phyloP scores from a whole-genome alignment of 2,797 vertebrate species.

The Phoxinus dragarum region DNA sequence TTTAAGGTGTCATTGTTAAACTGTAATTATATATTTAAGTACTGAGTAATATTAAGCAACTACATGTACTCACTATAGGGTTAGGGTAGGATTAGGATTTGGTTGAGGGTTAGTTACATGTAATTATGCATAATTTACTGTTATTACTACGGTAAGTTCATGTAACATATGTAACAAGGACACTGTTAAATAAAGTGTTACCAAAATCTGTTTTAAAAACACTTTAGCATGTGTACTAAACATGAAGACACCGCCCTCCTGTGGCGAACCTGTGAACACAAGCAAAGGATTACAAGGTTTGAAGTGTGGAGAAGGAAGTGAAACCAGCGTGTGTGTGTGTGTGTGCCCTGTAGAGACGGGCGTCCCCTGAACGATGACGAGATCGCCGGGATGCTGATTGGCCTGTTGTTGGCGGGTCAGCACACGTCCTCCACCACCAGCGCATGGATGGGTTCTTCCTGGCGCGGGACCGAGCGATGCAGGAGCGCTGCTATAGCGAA shows the following conservation, averaged over 20 bases:
- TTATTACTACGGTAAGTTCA: too few relatives aligned
- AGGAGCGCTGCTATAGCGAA: conserved; percentile 88
- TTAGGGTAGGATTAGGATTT: too few relatives aligned
- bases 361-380: conserved; percentile 84
- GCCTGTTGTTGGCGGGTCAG: conserved; percentile 92
- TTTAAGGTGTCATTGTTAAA: too few relatives aligned
- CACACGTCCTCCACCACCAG: conserved; percentile 98
- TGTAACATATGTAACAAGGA: too few relatives aligned
- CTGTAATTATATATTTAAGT: too few relatives aligned
- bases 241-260: neutral
- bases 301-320: neutral
- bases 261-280: neutral
- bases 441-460: conserved; percentile 95
- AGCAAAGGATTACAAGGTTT: neutral
- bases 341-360: conserved; percentile 80
- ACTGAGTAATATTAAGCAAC: too few relatives aligned
- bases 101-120: too few relatives aligned
- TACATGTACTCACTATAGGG: too few relatives aligned
- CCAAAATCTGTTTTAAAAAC: neutral
- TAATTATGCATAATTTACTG: too few relatives aligned
- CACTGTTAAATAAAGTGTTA: too few relatives aligned
- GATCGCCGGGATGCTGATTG: conserved; percentile 92
- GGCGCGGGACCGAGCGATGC: conserved; percentile 84
- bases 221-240: neutral
- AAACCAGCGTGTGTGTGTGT: neutral